Evolutionary conservation across 2,888 invertebrate genomes (phyloP).

Genomic region (Choristoneura rosaceana): DNA sequence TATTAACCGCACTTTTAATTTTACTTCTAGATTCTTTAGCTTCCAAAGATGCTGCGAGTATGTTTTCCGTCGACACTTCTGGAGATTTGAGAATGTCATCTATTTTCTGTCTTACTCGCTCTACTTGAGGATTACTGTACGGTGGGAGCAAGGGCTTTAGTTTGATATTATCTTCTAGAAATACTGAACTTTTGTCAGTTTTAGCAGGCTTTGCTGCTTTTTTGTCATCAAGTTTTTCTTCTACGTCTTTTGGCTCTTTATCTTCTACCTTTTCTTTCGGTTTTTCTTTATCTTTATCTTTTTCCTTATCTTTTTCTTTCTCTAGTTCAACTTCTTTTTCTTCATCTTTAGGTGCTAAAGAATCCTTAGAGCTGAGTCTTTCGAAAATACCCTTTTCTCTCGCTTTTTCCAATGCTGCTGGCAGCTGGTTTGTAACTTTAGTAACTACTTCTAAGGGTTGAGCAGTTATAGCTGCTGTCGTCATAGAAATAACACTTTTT

Average conservation of each 20-base stretch:
- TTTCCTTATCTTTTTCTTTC: slow-evolving; percentile 32
- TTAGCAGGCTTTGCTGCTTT: slow-evolving; percentile 57
- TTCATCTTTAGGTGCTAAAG: slow-evolving; percentile 72
- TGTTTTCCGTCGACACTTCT: slow-evolving; percentile 79
- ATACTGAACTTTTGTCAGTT: slow-evolving; percentile 55
- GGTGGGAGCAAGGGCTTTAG: slow-evolving; percentile 76
- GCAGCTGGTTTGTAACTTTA: slow-evolving; percentile 83
- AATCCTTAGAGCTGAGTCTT: slow-evolving; percentile 77
- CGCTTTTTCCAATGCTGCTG: slow-evolving; percentile 78
- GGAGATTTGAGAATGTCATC: slow-evolving; percentile 79
- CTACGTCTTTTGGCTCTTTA: slow-evolving; percentile 38
- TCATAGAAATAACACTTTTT: slow-evolving; percentile 84
- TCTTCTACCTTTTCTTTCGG: slow-evolving; percentile 37
- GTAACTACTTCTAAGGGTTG: slow-evolving; percentile 84
- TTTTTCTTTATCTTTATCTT: slow-evolving; percentile 43
- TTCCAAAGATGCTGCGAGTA: slow-evolving; percentile 61
- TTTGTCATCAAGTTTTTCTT: slow-evolving; percentile 63
- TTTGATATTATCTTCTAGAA: slow-evolving; percentile 71
- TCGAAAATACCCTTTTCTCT: slow-evolving; percentile 81
- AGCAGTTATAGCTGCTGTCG: slow-evolving; percentile 85
- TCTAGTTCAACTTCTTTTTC: slow-evolving; percentile 49
- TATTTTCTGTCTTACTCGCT: slow-evolving; percentile 79
- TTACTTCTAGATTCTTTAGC: slow-evolving; percentile 62
- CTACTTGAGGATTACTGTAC: slow-evolving; percentile 80
- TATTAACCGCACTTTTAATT: slow-evolving; percentile 61